Conservation (phyloP, 2,113 vertebrate species). For the Cacatua alba region DNA sequence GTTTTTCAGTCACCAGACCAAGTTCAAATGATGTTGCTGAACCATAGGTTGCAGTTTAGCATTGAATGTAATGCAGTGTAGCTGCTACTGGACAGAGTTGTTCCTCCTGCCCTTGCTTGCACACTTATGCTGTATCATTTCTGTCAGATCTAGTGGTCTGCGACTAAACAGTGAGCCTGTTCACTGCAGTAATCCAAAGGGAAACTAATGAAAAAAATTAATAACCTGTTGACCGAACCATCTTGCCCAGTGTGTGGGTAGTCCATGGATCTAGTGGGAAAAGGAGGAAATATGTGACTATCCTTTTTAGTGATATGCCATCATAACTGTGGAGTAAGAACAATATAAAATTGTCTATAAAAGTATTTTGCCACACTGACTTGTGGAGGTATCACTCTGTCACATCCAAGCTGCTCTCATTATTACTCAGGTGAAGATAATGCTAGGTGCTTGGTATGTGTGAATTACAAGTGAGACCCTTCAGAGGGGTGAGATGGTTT, state of each 20-base stretch:
- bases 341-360: neutral
- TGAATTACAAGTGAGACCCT: neutral
- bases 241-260: neutral
- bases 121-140: neutral
- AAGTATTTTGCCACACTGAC: neutral
- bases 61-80: neutral
- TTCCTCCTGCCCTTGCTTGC: neutral
- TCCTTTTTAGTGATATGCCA: neutral
- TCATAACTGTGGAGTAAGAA: neutral
- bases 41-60: neutral
- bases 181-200: neutral
- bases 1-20: neutral
- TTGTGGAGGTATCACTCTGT: neutral
- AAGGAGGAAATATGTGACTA: neutral
- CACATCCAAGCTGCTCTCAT: neutral
- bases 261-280: neutral
- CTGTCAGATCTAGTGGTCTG: neutral
- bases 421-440: neutral
- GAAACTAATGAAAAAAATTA: neutral
- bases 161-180: neutral
- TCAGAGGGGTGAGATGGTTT: neutral
- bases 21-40: neutral
- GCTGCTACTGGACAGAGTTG: neutral
- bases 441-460: neutral
- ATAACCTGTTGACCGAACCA: neutral